Conservation (phyloP, 2,888 invertebrate species). For the Seira sanloemensis region DNA sequence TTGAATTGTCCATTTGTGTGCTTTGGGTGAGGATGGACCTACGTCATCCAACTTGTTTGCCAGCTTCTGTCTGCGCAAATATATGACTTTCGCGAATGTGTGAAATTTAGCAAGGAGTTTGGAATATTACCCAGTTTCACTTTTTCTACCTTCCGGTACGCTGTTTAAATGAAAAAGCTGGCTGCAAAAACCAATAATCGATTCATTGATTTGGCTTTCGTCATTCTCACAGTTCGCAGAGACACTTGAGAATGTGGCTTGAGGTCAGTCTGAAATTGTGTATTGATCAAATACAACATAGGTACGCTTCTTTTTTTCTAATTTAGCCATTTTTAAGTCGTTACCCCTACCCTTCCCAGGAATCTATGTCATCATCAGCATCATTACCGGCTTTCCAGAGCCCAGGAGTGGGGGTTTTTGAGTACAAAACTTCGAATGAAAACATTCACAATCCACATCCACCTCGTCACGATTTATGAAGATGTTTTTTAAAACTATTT, state of each 20-base stretch:
- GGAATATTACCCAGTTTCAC: no score
- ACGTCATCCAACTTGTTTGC: no score
- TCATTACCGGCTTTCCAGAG: conserved; percentile 48
- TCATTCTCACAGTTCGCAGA: not conserved
- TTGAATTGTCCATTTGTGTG: no score
- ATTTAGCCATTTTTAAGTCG: conserved; percentile 9
- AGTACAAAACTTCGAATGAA: not conserved
- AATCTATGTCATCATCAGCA: conserved; percentile 29
- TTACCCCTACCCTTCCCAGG: conserved; percentile 20
- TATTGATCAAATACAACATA: not conserved
- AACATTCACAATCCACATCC: not conserved
- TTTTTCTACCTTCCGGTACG: no score
- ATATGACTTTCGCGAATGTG: no score
- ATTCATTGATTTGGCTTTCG: not conserved
- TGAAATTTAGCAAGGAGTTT: no score
- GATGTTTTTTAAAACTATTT: not conserved
- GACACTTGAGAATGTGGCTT: not conserved
- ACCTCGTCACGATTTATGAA: not conserved
- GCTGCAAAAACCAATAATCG: not conserved
- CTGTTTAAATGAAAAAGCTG: not conserved
- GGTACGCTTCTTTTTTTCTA: no score
- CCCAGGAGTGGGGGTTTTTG: not conserved
- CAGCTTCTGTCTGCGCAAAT: no score
- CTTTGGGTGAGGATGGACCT: no score
- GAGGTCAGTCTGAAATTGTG: not conserved